phyloP scores from a whole-genome alignment of 2,113 vertebrate genomes.

The Gopherus evgoodei region DNA sequence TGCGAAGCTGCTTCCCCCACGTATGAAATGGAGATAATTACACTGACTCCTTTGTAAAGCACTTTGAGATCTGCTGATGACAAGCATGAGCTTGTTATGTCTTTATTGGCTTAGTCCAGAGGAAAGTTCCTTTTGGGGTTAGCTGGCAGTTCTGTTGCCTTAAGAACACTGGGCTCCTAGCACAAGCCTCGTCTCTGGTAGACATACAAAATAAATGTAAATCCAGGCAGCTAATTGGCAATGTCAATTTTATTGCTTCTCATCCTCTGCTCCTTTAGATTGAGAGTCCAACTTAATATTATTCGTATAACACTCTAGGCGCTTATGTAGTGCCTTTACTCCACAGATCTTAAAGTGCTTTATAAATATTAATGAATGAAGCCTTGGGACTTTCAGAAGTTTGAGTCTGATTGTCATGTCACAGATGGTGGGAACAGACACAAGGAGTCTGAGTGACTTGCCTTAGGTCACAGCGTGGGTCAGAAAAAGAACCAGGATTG shows the following conservation, averaged over 20 bases:
- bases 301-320: background rate
- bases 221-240: background rate
- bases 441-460: background rate
- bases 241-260: accelerated
- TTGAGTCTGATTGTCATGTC: accelerated
- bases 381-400: background rate
- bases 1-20: accelerated
- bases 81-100: background rate
- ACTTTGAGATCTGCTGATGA: no score
- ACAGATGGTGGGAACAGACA: background rate
- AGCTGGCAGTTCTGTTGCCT: background rate
- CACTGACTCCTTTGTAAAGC: accelerated
- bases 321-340: accelerated
- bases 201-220: background rate
- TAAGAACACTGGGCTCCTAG: background rate
- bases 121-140: background rate
- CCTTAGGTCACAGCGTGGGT: accelerated
- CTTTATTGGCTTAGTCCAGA: background rate
- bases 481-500: background rate
- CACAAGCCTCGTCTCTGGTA: background rate
- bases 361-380: accelerated
- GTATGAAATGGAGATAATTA: background rate
- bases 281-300: background rate
- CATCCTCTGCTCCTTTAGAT: background rate
- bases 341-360: accelerated